Evolutionary conservation across 2,888 invertebrate species (phyloP).

Genomic region (Hoplodrina blanda): DNA sequence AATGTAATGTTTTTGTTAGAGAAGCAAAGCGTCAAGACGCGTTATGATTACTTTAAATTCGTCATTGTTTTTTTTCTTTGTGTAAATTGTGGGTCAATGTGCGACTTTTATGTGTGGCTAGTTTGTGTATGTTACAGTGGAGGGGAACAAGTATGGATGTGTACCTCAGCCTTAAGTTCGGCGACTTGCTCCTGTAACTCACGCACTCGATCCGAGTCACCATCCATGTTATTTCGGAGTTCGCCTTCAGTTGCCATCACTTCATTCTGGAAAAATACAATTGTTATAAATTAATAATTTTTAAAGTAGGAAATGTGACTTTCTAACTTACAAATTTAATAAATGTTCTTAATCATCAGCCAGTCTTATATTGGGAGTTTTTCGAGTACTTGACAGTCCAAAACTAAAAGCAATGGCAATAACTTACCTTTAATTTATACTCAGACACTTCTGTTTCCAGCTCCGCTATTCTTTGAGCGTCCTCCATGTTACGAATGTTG

Average conservation of each 20-base stretch:
- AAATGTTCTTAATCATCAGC: too few relatives aligned
- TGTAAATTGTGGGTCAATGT: background rate
- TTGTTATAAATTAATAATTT: background rate
- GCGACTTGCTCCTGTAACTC: conserved; percentile 98
- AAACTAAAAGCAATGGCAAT: background rate
- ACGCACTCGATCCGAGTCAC: conserved; percentile 94
- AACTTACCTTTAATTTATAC: conserved; percentile 95
- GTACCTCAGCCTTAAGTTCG: conserved; percentile 98
- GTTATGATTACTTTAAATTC: conserved; percentile 8
- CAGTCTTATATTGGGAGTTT: too few relatives aligned
- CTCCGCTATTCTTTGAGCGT: conserved; percentile 98
- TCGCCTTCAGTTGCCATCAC: conserved; percentile 98
- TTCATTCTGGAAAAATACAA: conserved; percentile 93
- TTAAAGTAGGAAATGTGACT: background rate
- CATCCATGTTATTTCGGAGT: conserved; percentile 95
- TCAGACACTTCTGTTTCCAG: conserved; percentile 98
- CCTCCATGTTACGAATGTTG: conserved; percentile 98
- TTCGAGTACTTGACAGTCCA: background rate
- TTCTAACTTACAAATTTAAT: too few relatives aligned
- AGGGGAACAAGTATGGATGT: background rate
- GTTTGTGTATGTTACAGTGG: conserved; percentile 7
- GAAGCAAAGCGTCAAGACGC: conserved; percentile 53
- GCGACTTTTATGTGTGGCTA: background rate
- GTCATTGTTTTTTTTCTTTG: background rate
- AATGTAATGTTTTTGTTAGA: conserved; percentile 47